A percentile compares a stretch with the other conserved stretches of the same genome.
Conservation (phyloP, 2,888 invertebrate genomes). For the Muschampia plurimacula region DNA sequence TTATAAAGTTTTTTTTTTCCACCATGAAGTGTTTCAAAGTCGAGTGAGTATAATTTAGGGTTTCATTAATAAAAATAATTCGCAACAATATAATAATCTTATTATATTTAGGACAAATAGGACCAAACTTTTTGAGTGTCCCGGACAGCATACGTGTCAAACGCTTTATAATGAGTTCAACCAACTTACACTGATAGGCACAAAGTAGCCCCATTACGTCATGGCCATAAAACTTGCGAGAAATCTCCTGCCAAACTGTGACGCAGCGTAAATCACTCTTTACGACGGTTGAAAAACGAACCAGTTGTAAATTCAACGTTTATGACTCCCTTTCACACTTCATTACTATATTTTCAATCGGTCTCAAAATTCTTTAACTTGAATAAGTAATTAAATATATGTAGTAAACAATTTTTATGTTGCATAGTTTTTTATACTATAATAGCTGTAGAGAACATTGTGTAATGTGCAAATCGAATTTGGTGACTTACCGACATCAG, state of each 20-base stretch:
- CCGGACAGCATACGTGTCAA: neutral
- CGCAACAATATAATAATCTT: too few relatives aligned
- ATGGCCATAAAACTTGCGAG: conserved; percentile 4
- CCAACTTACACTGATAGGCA: neutral
- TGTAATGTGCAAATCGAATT: too few relatives aligned
- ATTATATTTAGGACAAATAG: too few relatives aligned
- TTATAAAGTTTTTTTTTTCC: too few relatives aligned
- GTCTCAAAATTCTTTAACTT: neutral
- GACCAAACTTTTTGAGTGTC: too few relatives aligned
- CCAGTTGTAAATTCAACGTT: neutral
- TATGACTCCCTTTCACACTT: neutral
- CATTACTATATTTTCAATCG: conserved; percentile 5
- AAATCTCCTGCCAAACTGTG: conserved; percentile 1
- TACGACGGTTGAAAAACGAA: neutral
- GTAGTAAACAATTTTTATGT: neutral
- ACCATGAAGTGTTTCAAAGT: too few relatives aligned
- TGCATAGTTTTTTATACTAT: too few relatives aligned
- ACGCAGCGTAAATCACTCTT: neutral
- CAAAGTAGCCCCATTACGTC: neutral
- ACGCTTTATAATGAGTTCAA: neutral
- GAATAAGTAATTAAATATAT: neutral
- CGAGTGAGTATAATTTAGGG: too few relatives aligned
- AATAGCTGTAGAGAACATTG: too few relatives aligned
- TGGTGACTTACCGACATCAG: too few relatives aligned
- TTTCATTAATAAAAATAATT: too few relatives aligned